phyloP scores from a whole-genome alignment of 2,888 invertebrate species.

The Caenorhabditis sp. region DNA sequence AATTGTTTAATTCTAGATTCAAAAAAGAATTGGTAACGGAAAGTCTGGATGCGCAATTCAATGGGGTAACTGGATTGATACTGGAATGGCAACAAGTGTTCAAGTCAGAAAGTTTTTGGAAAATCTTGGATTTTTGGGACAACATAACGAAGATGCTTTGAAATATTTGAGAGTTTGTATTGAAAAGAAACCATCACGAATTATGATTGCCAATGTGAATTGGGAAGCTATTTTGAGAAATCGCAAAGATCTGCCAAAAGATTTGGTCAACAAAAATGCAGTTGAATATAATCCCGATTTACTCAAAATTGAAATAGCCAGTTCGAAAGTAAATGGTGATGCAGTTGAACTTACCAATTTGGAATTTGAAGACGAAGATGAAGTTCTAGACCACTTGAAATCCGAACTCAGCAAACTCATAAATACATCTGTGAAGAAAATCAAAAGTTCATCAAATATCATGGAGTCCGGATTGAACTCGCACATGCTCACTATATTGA shows the following conservation, averaged over 20 bases:
- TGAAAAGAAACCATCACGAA: slow-evolving; percentile 39
- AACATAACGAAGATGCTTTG: slow-evolving; percentile 57
- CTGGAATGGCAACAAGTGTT: slow-evolving; percentile 63
- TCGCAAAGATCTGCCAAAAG: slow-evolving; percentile 52
- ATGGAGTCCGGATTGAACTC: slow-evolving; percentile 62
- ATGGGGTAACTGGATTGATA: slow-evolving; percentile 68
- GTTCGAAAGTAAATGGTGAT: background rate
- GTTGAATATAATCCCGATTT: background rate
- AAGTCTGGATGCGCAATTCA: slow-evolving; percentile 54
- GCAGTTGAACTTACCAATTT: slow-evolving; percentile 12
- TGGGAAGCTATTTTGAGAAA: slow-evolving; percentile 55
- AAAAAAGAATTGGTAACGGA: slow-evolving; percentile 22
- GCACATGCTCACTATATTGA: slow-evolving; percentile 30
- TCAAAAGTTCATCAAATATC: slow-evolving; percentile 45
- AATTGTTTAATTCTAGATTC: slow-evolving; percentile 14
- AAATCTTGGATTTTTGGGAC: slow-evolving; percentile 59
- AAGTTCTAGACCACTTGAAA: slow-evolving; percentile 29
- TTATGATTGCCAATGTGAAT: slow-evolving; percentile 59
- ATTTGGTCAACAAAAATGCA: slow-evolving; percentile 29
- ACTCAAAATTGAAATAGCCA: slow-evolving; percentile 11
- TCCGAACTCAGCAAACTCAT: slow-evolving; percentile 19
- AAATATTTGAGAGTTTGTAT: slow-evolving; percentile 52
- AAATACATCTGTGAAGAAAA: slow-evolving; percentile 13
- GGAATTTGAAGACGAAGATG: slow-evolving; percentile 31
- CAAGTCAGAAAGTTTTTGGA: slow-evolving; percentile 44